Evolutionary conservation across 2,113 vertebrate genomes (phyloP).

Genomic region (Megaceryle torquata): DNA sequence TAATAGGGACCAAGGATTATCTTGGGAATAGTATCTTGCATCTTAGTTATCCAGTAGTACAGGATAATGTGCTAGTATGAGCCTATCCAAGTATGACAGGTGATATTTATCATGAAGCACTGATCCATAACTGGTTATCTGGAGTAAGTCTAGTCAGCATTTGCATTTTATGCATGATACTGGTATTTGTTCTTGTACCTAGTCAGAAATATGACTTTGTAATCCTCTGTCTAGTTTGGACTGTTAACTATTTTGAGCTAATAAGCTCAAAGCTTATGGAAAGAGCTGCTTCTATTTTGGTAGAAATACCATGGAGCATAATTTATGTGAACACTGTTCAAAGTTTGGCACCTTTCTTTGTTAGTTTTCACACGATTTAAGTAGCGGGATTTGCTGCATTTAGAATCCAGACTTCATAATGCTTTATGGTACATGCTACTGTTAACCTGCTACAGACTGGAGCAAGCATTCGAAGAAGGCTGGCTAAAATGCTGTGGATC

Average conservation of each 20-base stretch:
- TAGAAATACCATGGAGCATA: background rate
- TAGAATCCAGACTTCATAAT: background rate
- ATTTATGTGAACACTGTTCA: background rate
- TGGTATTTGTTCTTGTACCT: background rate
- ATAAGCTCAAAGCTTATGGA: background rate
- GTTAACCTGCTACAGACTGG: background rate
- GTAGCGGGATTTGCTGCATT: background rate
- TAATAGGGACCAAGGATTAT: background rate
- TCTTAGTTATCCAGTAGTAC: background rate
- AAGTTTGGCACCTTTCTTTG: background rate
- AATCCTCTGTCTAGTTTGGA: background rate
- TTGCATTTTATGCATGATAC: background rate
- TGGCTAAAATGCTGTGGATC: background rate
- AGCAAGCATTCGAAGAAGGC: background rate
- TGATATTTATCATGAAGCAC: background rate
- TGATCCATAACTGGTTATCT: background rate
- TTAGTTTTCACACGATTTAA: background rate
- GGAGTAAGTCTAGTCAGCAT: background rate
- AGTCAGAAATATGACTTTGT: accelerated
- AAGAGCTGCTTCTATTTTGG: background rate
- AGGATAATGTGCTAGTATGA: background rate
- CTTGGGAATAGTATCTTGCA: background rate
- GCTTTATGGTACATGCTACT: accelerated
- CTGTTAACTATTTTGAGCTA: background rate
- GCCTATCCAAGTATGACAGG: background rate